Evolutionary conservation across 1,140 invertebrate species (phyloP), one percentile per base, ranked within the genome.

Genomic region (Leptopilina clavipes): DNA sequence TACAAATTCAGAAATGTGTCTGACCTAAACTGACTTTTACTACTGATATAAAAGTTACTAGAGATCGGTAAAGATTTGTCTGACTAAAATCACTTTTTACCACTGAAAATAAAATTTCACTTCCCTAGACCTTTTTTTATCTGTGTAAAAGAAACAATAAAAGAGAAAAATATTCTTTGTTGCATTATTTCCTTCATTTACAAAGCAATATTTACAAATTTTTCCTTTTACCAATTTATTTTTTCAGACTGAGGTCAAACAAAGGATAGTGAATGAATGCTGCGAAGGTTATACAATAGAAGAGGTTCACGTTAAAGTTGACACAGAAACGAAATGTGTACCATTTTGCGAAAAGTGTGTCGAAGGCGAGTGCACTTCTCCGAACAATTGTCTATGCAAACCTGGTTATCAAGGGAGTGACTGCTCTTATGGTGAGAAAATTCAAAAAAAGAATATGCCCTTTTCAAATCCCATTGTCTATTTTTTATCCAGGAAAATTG

Each of bases 301-400:
- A 31, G 79, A 84, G 74, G 59, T 72, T 40, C 45, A 74, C 1
- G 71, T 72, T 6, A 74, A 79, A 22, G 75, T 40, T 6, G 77
- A 78, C 37, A 73, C 71, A 12, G 76, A 74, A 7, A 71, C 77
- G 19, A 82, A 77, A 56, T 91, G 89, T 76, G 59, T 82, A 12
- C 85, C 88, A 6, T 17, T 82, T 31, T 90, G 88, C 70, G 79
- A 88, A 45, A 83, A 85, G 56, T 89, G 89, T 74, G 70, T 80
- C 12, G 74, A 71, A 22, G 90, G 90, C 22, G 82, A 80, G 45
- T 93, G 93, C 79, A 80, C 90, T 12, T 89, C 86, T 0, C 92
- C 92, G 1, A 89, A 93, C 76, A 81, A 80, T 44, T 93, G 93
- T 77, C 78, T 85, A 59, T 93, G 93, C 81, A 74, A 91, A 77